Evolutionary conservation across 1,140 invertebrate genomes (phyloP).

Genomic region (Pseudoatta argentina): DNA sequence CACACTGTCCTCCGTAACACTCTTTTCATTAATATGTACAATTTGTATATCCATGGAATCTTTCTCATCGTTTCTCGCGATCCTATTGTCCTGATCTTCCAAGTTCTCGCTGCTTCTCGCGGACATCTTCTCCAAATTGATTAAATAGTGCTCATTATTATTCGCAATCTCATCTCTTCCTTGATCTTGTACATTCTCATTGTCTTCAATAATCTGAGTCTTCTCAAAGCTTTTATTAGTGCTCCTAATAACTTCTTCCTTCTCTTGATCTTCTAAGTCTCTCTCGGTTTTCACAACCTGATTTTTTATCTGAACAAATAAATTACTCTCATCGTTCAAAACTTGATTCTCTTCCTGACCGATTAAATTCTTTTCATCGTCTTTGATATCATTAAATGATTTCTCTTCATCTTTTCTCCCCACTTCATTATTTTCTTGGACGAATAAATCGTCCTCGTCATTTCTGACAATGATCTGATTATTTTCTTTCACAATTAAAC

Average conservation of each 20-base stretch:
- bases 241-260: not conserved
- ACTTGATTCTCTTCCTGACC: not conserved
- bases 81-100: not conserved
- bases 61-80: not conserved
- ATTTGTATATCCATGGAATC: not conserved
- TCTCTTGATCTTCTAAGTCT: not conserved
- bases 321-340: constrained; percentile 1
- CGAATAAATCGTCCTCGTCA: not conserved
- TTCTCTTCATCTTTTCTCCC: not conserved
- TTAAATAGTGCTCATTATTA: constrained; percentile 13
- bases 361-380: not conserved
- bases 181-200: not conserved
- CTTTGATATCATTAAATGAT: not conserved
- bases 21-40: not conserved
- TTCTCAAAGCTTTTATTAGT: not conserved
- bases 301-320: not conserved
- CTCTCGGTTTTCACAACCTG: not conserved
- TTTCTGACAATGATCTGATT: not conserved
- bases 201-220: not conserved
- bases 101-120: not conserved
- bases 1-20: not conserved
- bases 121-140: not conserved
- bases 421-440: not conserved
- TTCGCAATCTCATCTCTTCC: not conserved
- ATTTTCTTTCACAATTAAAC: not conserved